Base-by-base conservation (phyloP, 1,140 invertebrate species). In the Triops cancriformis region DNA sequence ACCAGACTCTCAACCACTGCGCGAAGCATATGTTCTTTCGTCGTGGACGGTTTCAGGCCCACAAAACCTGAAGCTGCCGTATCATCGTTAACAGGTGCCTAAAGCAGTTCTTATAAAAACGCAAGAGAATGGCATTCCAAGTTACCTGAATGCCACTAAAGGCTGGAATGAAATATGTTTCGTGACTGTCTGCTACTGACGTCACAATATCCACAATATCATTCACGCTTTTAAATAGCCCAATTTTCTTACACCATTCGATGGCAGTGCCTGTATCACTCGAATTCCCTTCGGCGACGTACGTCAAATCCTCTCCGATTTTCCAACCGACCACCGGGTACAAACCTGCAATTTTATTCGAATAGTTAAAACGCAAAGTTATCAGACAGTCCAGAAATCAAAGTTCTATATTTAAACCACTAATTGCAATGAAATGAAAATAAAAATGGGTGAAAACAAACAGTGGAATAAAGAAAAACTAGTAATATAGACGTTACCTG, bases 321-420 rank as follows among this genome's bases (percentile, higher is more conserved):
- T 91, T 89, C 91, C 82, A 95, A 0, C 90, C 95, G 43, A 98
- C 90, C 10, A 97, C 83, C 0, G 96, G 96, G 87, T 98, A 98
- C 23, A 98, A 86, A 0, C 91, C 91, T 91, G 81, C 72, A 81
- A 83, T 81, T 28, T n/a, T n/a, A n/a, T n/a, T n/a, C n/a, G n/a
- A n/a, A n/a, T n/a, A n/a, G n/a, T n/a, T n/a, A n/a, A n/a, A n/a
- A n/a, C n/a, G n/a, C n/a, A n/a, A n/a, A n/a, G n/a, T n/a, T n/a
- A 51, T 23, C 9, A 27, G 75, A 26, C 75, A 75, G 5, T 76
- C 28, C 9, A 77, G 76, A n/a, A n/a, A n/a, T n/a, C n/a, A n/a
- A n/a, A n/a, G n/a, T n/a, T n/a, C n/a, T n/a, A n/a, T n/a, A n/a
- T n/a, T n/a, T n/a, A n/a, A n/a, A n/a, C n/a, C 41, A 73, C 43